Percentiles rank a stretch among this genome's conserved stretches.
These are phyloP conservation scores for Nasonia oneida DNA, from an alignment of 2,888 invertebrate genomes.

Conservation along the genomic window DNA sequence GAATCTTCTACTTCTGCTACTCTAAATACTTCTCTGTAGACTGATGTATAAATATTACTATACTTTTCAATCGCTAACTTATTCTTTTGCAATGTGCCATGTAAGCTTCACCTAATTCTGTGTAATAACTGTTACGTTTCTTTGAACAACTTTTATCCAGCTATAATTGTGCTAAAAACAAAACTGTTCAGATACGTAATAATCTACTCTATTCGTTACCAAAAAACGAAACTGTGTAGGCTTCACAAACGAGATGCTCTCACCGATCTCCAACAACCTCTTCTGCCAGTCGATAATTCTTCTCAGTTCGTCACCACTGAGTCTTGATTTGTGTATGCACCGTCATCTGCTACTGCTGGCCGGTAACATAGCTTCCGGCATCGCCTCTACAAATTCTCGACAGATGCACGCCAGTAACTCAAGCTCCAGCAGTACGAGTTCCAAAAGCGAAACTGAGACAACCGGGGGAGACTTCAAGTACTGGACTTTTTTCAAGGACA, in stretches of 20 bases:
- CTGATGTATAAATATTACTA: neutral
- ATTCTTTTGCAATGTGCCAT: neutral
- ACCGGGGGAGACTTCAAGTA: slow-evolving; percentile 61
- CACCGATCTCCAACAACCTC: slow-evolving; percentile 71
- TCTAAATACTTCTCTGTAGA: neutral
- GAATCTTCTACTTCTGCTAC: neutral
- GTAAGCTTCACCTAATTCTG: neutral
- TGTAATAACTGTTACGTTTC: neutral
- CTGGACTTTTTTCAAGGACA: slow-evolving; percentile 75
- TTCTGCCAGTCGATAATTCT: slow-evolving; percentile 77
- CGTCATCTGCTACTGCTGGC: slow-evolving; percentile 78
- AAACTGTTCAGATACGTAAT: neutral
- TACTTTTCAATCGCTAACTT: neutral
- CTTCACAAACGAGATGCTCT: slow-evolving; percentile 60
- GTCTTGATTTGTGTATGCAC: slow-evolving; percentile 80
- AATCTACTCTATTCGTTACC: neutral
- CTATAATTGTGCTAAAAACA: too few species aligned
- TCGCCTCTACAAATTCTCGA: slow-evolving; percentile 63
- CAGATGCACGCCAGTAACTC: neutral
- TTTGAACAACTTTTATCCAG: neutral
- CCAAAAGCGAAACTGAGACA: slow-evolving; percentile 30
- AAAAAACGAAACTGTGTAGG: slow-evolving; percentile 17
- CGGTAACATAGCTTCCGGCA: slow-evolving; percentile 78
- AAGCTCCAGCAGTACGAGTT: neutral
- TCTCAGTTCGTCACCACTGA: slow-evolving; percentile 80